phyloP scores from a whole-genome alignment of 2,113 vertebrate genomes.

The Coracopsis vasa region DNA sequence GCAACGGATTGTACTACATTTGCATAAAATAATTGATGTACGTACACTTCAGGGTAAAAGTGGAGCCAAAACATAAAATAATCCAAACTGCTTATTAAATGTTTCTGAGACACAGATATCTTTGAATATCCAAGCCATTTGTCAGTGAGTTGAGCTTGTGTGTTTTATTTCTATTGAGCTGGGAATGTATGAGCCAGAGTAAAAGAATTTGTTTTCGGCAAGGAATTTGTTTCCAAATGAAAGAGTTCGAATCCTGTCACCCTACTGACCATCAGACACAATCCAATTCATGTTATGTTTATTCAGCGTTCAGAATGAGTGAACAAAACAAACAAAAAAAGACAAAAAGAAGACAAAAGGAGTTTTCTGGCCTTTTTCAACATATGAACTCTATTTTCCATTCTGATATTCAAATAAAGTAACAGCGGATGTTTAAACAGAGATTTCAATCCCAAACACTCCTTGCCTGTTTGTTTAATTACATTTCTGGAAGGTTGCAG shows the following conservation, averaged over 20 bases:
- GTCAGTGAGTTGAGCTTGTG: background rate
- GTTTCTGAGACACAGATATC: background rate
- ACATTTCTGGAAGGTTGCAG: constrained; percentile 24
- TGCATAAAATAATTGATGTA: constrained; percentile 21
- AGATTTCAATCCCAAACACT: constrained; percentile 19
- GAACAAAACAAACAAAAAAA: background rate
- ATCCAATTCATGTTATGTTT: background rate
- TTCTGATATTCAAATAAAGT: constrained; percentile 16
- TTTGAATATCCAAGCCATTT: background rate
- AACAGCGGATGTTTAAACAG: constrained; percentile 24
- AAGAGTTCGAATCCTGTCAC: background rate
- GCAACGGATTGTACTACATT: background rate
- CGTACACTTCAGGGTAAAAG: background rate
- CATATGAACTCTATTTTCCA: background rate
- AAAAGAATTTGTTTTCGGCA: background rate
- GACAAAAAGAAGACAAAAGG: background rate
- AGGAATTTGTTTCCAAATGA: background rate
- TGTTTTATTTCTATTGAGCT: background rate
- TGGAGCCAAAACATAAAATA: background rate
- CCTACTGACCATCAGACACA: background rate
- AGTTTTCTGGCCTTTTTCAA: background rate
- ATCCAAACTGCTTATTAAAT: background rate
- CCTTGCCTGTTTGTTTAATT: constrained; percentile 41
- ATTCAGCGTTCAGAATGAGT: background rate
- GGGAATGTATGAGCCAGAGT: background rate